Base-by-base conservation (phyloP, 1,140 invertebrate genomes). In the Scaptomyza graminum region DNA sequence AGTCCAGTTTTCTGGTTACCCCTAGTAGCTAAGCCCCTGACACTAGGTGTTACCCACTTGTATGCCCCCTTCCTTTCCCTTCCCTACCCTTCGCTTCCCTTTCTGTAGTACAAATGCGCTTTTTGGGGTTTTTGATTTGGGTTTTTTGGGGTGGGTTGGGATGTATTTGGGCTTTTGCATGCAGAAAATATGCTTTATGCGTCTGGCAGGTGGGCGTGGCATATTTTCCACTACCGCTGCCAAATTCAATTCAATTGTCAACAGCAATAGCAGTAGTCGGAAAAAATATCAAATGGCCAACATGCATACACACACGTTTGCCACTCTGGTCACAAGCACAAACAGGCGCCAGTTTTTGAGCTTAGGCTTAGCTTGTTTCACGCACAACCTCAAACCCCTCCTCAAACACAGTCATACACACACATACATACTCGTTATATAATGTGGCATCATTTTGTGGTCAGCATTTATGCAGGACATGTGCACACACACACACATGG, bases 201-300 rank as follows among this genome's bases (percentile, higher is more conserved):
- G 41, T 60, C 63, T 72, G 81, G 74, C 74, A 76, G 81, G 69
- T 67, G 74, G 69, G 81, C 62, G 69, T 77, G 74, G 67, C 64
- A 55, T 34, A 34, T 12, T 51, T 44, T 56, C 44, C 59, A 39
- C 63, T 34, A 44, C 37, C 56, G 52, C 71, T 76, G 83, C 79
- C 87, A 88, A 88, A 88, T 88, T 83, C 83, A 88, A 88, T 88
- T 89, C 83, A 88, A 88, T 88, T 88, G 83, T 88, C 83, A 88
- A 79, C 84, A 88, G 79, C 79, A 69, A 62, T 49, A 44, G 50
- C 66, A 46, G 18, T 8, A 16, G 13, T 28, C 13, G 56, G 31
- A 34, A 18, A 46, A 28, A 18, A 5, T 49, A 25, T 25, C 49
- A 59, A 54, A 60, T 69, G 59, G 46, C 9, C 54, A 43, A 15